phyloP scores from a whole-genome alignment of 2,888 invertebrate species.

The Pediacus dermestoides region DNA sequence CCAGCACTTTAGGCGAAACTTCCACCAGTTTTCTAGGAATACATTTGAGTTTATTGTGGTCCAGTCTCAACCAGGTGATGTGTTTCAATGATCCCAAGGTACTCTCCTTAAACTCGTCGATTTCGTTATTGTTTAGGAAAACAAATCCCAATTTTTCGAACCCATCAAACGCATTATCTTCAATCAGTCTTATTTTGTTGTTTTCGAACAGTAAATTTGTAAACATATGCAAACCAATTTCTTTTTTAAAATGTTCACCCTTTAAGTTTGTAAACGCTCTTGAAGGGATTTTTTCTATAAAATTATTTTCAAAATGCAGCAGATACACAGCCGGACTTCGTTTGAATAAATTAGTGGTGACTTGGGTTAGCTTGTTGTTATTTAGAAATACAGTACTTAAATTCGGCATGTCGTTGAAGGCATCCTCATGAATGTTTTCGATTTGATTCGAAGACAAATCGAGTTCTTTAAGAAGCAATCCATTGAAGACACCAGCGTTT shows the following conservation, averaged over 20 bases:
- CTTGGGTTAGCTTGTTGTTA: constrained; percentile 32
- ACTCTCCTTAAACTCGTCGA: constrained; percentile 32
- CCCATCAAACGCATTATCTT: constrained; percentile 34
- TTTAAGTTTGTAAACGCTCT: constrained; percentile 31
- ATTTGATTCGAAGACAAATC: constrained; percentile 33
- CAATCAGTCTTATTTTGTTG: constrained; percentile 32
- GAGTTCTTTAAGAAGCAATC: constrained; percentile 29
- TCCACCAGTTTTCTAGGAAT: constrained; percentile 37
- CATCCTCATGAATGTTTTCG: constrained; percentile 29
- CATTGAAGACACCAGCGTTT: constrained; percentile 32
- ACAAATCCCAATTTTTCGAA: constrained; percentile 34
- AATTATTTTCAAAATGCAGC: constrained; percentile 34
- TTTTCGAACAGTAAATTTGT: constrained; percentile 33
- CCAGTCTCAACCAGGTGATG: constrained; percentile 40
- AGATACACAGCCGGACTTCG: constrained; percentile 31
- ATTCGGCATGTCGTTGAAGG: constrained; percentile 36
- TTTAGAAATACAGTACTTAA: constrained; percentile 32
- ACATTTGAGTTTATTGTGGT: constrained; percentile 37
- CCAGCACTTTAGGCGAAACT: constrained; percentile 38
- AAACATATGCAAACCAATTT: constrained; percentile 24
- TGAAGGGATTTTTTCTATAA: constrained; percentile 28
- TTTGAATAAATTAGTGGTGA: constrained; percentile 35
- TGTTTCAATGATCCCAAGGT: constrained; percentile 34
- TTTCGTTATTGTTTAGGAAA: constrained; percentile 33
- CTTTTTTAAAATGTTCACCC: constrained; percentile 23